These are phyloP conservation scores for Loripinus fragilis DNA, from an alignment of 2,888 invertebrate species.

Conservation along the genomic window DNA sequence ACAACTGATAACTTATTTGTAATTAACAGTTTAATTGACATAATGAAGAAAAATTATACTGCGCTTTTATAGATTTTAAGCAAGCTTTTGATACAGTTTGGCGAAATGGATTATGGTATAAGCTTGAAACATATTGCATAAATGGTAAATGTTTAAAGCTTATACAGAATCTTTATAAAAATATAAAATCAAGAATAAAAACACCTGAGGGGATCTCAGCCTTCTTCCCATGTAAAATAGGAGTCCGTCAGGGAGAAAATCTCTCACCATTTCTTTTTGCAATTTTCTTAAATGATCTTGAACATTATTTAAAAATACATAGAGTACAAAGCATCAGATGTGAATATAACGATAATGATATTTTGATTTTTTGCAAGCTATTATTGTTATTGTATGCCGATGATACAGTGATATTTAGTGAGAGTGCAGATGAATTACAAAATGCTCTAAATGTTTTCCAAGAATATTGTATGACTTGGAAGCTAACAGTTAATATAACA, in stretches of 20 bases:
- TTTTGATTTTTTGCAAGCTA: conserved; percentile 9
- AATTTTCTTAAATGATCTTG: neutral
- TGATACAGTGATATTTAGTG: conserved; percentile 35
- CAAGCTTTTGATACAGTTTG: conserved; percentile 9
- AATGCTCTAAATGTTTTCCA: conserved; percentile 17
- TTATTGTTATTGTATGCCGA: conserved; percentile 35
- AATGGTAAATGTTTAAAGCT: neutral
- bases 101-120: neutral
- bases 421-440: conserved; percentile 9
- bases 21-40: neutral
- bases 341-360: neutral
- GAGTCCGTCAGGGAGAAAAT: neutral
- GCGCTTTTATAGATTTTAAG: neutral
- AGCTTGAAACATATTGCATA: neutral
- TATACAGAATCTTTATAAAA: conserved; percentile 2
- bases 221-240: neutral
- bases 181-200: neutral
- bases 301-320: neutral
- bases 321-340: neutral
- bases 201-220: neutral
- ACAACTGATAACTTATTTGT: neutral
- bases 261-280: conserved; percentile 6
- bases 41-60: neutral
- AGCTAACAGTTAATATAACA: conserved; percentile 24
- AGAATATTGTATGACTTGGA: conserved; percentile 34